These are phyloP conservation scores for Megamerina dolium DNA, from an alignment of 2,888 invertebrate species.

Conservation along the genomic window DNA sequence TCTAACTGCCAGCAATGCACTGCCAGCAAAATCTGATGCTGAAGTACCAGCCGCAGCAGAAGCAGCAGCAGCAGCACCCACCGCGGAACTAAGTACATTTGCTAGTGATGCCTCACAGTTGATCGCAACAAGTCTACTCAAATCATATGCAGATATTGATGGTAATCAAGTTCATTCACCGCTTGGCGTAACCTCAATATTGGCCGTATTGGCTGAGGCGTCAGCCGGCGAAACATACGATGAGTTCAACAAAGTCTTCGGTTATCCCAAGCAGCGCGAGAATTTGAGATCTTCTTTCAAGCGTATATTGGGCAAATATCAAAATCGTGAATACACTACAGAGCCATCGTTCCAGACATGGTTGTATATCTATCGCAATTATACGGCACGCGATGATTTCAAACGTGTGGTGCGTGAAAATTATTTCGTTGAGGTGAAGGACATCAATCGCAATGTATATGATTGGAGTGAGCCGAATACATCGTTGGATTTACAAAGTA, in stretches of 20 bases:
- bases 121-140: slow-evolving; percentile 41
- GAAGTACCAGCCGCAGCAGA: background rate
- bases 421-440: slow-evolving; percentile 59
- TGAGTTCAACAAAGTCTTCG: slow-evolving; percentile 55
- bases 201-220: slow-evolving; percentile 61
- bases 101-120: slow-evolving; percentile 43
- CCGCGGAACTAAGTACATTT: slow-evolving; percentile 19
- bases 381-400: slow-evolving; percentile 57
- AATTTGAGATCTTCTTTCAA: slow-evolving; percentile 35
- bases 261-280: slow-evolving; percentile 52
- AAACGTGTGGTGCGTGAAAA: slow-evolving; percentile 55
- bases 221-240: slow-evolving; percentile 56
- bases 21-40: slow-evolving; percentile 6
- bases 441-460: slow-evolving; percentile 37
- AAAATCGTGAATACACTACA: slow-evolving; percentile 26
- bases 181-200: slow-evolving; percentile 57
- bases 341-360: slow-evolving; percentile 60
- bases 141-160: slow-evolving; percentile 43
- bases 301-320: slow-evolving; percentile 33
- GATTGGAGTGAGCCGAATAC: slow-evolving; percentile 39
- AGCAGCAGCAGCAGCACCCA: slow-evolving; percentile 8
- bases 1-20: slow-evolving; percentile 11
- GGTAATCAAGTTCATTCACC: slow-evolving; percentile 61
- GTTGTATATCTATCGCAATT: slow-evolving; percentile 63
- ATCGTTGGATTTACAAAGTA: slow-evolving; percentile 24